phyloP scores from a whole-genome alignment of 1,140 invertebrate species.

The Homalodisca vitripennis region DNA sequence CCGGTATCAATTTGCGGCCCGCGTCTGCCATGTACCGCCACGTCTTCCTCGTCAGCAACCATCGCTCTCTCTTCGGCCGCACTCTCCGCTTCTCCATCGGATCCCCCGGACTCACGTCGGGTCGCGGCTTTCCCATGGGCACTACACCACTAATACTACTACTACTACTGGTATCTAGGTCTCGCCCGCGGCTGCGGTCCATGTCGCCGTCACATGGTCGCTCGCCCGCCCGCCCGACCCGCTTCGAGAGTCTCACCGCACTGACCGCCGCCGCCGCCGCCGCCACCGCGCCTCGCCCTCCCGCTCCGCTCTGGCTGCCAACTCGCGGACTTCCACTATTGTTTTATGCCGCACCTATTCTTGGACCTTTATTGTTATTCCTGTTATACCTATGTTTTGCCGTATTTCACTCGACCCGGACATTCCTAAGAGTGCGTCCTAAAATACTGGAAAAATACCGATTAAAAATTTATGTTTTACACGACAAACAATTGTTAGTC shows the following conservation, averaged over 20 bases:
- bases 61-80: conserved; percentile 56
- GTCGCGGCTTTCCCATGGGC: conserved; percentile 5
- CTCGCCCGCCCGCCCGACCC: neutral
- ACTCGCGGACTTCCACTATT: conserved; percentile 12
- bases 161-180: neutral
- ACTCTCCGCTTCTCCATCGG: conserved; percentile 32
- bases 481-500: too few species aligned
- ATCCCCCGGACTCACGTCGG: conserved; percentile 11
- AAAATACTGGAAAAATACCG: too few species aligned
- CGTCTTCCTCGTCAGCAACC: conserved; percentile 82
- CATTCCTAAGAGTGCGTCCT: too few species aligned
- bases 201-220: neutral
- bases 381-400: conserved; percentile 23
- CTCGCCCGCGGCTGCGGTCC: neutral
- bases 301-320: neutral
- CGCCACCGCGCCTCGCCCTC: neutral
- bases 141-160: conserved; percentile 7
- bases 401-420: neutral
- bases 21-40: conserved; percentile 90
- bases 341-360: conserved; percentile 25
- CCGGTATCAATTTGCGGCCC: conserved; percentile 78
- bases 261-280: neutral
- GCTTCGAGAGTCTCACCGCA: neutral
- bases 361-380: conserved; percentile 24
- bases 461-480: too few species aligned